A percentile compares a stretch with the other conserved stretches of the same genome.
phyloP scores from a whole-genome alignment of 2,797 vertebrate genomes.

The Liasis olivaceus region DNA sequence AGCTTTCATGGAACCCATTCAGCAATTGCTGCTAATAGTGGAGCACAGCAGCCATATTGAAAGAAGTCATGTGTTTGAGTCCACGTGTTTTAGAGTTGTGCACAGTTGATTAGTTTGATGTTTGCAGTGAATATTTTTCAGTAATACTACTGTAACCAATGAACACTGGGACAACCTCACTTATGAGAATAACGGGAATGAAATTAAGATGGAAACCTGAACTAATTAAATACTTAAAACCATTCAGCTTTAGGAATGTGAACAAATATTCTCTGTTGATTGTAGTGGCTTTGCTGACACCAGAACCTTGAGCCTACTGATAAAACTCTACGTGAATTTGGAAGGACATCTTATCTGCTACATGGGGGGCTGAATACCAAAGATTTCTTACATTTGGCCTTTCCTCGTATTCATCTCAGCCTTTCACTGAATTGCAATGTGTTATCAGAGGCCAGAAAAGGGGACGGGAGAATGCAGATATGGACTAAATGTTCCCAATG shows the following conservation, averaged over 20 bases:
- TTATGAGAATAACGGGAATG: not conserved
- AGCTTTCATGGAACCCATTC: not conserved
- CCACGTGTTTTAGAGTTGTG: not conserved
- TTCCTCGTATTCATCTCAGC: conserved; percentile 35
- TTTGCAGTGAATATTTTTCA: not conserved
- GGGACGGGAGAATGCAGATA: not conserved
- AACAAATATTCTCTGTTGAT: conserved; percentile 27
- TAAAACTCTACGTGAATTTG: not conserved
- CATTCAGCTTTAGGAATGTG: not conserved
- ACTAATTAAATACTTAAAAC: not conserved
- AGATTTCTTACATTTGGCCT: conserved; percentile 29
- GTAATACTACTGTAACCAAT: not conserved
- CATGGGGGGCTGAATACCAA: not conserved
- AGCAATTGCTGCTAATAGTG: not conserved
- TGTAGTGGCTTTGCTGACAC: not conserved
- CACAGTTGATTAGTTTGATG: not conserved
- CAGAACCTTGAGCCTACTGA: not conserved
- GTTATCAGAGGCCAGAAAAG: conserved; percentile 4
- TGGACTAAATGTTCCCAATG: conserved; percentile 33
- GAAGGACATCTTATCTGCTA: conserved; percentile 27
- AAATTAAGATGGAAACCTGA: conserved; percentile 4
- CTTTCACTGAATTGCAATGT: conserved; percentile 34
- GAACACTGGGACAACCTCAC: not conserved
- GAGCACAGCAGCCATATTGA: not conserved
- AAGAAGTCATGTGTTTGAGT: not conserved